phyloP scores from a whole-genome alignment of 2,888 invertebrate species.

The Nycteola revayana region DNA sequence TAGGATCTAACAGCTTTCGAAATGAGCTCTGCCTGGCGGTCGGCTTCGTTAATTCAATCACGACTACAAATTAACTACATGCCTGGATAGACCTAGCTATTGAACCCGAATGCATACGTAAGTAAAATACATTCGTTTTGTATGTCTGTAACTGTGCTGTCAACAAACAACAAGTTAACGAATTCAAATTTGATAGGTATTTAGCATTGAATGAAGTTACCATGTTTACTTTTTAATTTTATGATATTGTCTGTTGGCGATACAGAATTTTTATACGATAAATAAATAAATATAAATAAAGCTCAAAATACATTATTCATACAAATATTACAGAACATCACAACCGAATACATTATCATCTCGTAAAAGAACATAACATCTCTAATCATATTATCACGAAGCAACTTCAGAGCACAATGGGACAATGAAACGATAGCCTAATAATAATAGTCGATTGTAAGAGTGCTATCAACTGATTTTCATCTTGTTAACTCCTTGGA shows the following conservation, averaged over 20 bases:
- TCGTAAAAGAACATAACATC: conserved; percentile 11
- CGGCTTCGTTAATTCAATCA: conserved; percentile 67
- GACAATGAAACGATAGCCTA: conserved; percentile 24
- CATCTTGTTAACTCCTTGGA: conserved; percentile 19
- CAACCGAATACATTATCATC: conserved; percentile 11
- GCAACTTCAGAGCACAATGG: conserved; percentile 17
- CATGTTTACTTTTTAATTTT: too few relatives aligned
- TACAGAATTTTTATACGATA: too few relatives aligned
- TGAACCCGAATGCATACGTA: conserved; percentile 34
- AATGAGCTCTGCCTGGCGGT: conserved; percentile 47
- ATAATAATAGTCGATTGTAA: conserved; percentile 25
- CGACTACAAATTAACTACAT: conserved; percentile 62
- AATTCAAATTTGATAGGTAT: conserved; percentile 10
- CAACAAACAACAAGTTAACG: conserved; percentile 5
- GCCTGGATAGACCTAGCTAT: conserved; percentile 40
- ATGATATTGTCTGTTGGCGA: too few relatives aligned
- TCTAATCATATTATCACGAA: conserved; percentile 11
- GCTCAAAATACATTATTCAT: too few relatives aligned
- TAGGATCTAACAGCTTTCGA: conserved; percentile 55
- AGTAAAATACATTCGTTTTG: conserved; percentile 12
- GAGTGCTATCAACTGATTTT: conserved; percentile 20
- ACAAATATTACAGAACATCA: too few relatives aligned
- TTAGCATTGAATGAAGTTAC: conserved; percentile 10
- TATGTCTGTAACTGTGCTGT: conserved; percentile 4
- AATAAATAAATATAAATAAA: too few relatives aligned